phyloP scores from a whole-genome alignment of 2,113 vertebrate genomes.

The Uropsilus gracilis region DNA sequence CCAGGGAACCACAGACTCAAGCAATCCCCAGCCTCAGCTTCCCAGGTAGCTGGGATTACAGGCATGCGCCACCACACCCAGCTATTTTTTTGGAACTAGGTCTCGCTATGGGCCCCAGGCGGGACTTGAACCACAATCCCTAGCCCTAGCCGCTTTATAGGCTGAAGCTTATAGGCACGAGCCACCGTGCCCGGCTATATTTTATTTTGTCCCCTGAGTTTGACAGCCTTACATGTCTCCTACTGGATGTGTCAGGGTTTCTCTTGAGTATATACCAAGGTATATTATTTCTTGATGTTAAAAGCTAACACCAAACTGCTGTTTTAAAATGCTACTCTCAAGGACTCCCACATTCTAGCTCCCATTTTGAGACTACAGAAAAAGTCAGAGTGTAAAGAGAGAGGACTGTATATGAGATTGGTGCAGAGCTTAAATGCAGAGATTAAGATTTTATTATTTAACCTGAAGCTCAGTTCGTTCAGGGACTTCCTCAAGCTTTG shows the following conservation, averaged over 20 bases:
- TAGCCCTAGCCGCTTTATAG: no score
- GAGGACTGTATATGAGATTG: neutral
- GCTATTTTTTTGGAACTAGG: no score
- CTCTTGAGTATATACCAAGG: neutral
- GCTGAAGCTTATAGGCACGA: no score
- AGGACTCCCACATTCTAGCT: neutral
- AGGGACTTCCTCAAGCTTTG: neutral
- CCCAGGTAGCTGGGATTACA: no score
- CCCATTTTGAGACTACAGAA: conserved; percentile 1
- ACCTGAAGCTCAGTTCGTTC: neutral
- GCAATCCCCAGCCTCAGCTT: no score
- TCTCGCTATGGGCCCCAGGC: no score
- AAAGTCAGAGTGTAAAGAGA: neutral
- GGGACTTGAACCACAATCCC: no score
- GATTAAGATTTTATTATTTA: neutral
- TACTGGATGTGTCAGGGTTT: neutral
- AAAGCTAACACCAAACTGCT: neutral
- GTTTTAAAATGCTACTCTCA: neutral
- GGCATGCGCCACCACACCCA: no score
- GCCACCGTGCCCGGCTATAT: no score
- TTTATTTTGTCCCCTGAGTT: neutral
- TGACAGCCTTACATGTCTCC: neutral
- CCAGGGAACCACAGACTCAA: no score
- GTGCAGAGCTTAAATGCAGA: neutral
- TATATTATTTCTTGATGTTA: neutral